Evolutionary conservation across 1,140 invertebrate genomes (phyloP).

Genomic region (Plectrocnemia conspersa): DNA sequence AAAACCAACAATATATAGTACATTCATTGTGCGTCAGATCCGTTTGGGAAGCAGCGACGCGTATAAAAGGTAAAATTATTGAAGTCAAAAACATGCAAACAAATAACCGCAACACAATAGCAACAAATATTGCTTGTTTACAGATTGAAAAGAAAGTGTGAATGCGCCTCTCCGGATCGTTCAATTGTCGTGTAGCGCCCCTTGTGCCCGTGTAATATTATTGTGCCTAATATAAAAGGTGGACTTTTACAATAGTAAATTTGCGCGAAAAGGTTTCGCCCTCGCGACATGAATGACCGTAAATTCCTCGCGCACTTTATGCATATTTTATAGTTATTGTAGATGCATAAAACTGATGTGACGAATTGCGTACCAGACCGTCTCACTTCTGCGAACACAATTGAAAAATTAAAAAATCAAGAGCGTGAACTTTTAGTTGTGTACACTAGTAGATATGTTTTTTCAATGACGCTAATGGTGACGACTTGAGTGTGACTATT

Average conservation of each 20-base stretch:
- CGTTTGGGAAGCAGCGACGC: no score
- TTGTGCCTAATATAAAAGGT: no score
- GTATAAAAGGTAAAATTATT: no score
- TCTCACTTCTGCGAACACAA: background rate
- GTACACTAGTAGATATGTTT: background rate
- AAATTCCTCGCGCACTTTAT: slow-evolving; percentile 7
- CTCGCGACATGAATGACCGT: no score
- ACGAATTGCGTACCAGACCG: slow-evolving; percentile 24
- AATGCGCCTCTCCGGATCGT: slow-evolving; percentile 15
- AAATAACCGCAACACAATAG: slow-evolving; percentile 21
- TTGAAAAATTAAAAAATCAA: background rate
- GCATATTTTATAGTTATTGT: slow-evolving; percentile 20
- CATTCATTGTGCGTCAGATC: no score
- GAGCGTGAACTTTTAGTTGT: background rate
- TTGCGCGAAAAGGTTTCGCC: no score
- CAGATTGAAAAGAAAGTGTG: slow-evolving; percentile 31
- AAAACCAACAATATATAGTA: no score
- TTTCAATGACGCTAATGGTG: no score
- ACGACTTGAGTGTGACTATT: no score
- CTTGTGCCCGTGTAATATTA: background rate
- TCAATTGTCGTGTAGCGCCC: slow-evolving; percentile 18
- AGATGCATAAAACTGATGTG: slow-evolving; percentile 15
- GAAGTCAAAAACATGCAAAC: slow-evolving; percentile 17
- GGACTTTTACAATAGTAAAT: no score
- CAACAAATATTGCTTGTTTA: slow-evolving; percentile 29